phyloP scores from a whole-genome alignment of 1,140 invertebrate species.

The Formica selysi region DNA sequence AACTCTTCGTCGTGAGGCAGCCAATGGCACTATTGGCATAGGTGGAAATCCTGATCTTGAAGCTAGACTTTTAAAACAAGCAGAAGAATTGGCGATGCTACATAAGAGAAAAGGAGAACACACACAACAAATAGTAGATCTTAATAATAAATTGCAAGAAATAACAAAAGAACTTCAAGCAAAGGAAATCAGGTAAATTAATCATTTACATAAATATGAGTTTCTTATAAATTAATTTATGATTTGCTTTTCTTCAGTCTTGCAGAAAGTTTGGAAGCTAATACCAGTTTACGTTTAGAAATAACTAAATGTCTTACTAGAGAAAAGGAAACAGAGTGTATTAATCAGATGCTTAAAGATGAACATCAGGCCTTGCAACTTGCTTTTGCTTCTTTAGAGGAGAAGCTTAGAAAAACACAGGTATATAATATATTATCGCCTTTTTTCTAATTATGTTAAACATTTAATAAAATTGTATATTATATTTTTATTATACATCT shows the following conservation, averaged over 20 bases:
- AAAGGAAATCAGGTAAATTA: constrained; percentile 91
- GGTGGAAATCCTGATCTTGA: constrained; percentile 88
- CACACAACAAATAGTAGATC: constrained; percentile 96
- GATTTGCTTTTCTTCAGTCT: constrained; percentile 88
- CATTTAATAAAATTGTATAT: constrained; percentile 4
- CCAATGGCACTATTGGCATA: constrained; percentile 83
- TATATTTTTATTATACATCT: not conserved
- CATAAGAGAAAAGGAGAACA: constrained; percentile 96
- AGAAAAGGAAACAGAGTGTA: constrained; percentile 90
- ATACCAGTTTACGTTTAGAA: constrained; percentile 89
- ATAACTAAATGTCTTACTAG: constrained; percentile 89
- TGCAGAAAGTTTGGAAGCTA: constrained; percentile 90
- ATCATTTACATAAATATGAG: not conserved
- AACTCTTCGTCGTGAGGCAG: constrained; percentile 89
- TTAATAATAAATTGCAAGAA: constrained; percentile 95
- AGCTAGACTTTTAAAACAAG: constrained; percentile 94
- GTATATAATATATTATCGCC: constrained; percentile 83
- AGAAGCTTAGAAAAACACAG: constrained; percentile 94
- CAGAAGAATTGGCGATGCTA: constrained; percentile 96
- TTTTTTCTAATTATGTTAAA: constrained; percentile 19
- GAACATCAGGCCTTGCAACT: constrained; percentile 98
- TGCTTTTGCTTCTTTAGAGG: constrained; percentile 95
- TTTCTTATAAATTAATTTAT: constrained; percentile 28
- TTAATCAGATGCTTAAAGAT: constrained; percentile 96
- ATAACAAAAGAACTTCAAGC: constrained; percentile 91